Evolutionary conservation across 2,113 vertebrate genomes (phyloP).

Genomic region (Nannobrachium achirus): DNA sequence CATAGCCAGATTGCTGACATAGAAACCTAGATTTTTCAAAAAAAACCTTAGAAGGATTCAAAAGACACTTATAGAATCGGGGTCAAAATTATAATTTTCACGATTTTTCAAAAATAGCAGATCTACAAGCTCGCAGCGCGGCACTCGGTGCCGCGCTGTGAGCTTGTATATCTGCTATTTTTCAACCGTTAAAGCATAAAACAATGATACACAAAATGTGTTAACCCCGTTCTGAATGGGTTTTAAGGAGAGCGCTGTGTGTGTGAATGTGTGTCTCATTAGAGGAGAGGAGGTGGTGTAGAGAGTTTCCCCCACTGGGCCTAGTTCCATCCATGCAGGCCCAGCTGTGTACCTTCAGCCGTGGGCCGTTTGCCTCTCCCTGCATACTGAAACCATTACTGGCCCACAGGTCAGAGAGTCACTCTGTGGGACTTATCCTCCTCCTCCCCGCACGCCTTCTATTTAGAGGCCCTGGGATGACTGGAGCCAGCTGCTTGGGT

Average conservation of each 20-base stretch:
- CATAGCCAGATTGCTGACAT: too few species aligned
- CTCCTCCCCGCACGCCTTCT: constrained; percentile 45
- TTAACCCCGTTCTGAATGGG: too few species aligned
- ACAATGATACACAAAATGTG: too few species aligned
- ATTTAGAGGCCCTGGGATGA: constrained; percentile 43
- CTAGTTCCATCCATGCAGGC: constrained; percentile 62
- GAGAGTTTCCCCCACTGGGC: constrained; percentile 61
- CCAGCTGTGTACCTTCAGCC: constrained; percentile 71
- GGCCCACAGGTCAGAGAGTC: constrained; percentile 66
- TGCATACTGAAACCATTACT: constrained; percentile 76
- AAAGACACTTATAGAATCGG: too few species aligned
- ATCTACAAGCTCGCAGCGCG: too few species aligned
- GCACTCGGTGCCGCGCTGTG: too few species aligned
- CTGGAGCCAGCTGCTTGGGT: constrained; percentile 51
- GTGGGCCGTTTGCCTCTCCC: constrained; percentile 64
- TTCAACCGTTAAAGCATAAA: too few species aligned
- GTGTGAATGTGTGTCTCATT: constrained; percentile 60
- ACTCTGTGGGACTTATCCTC: constrained; percentile 47
- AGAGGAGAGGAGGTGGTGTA: constrained; percentile 54
- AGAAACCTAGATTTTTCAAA: too few species aligned
- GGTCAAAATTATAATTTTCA: too few species aligned
- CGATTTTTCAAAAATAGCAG: too few species aligned
- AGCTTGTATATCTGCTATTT: too few species aligned
- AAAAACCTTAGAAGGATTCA: too few species aligned
- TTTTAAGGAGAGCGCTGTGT: constrained; percentile 55